Evolutionary conservation across 2,113 vertebrate species (phyloP), one percentile per base, ranked within the genome.

Genomic region (Takifugu flavidus): DNA sequence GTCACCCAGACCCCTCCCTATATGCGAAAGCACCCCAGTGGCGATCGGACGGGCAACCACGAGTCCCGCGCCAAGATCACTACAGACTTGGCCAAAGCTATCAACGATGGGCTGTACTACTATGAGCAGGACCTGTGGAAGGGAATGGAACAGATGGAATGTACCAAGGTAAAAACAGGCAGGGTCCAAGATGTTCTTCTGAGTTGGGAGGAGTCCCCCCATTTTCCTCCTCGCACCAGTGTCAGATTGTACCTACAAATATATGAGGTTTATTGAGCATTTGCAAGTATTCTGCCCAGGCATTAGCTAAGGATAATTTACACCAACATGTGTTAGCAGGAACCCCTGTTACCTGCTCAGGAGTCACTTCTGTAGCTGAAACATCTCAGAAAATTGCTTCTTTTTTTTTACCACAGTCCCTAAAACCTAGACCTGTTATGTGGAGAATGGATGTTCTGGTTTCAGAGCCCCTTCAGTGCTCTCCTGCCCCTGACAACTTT

Each of bases 61-160:
- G 93, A 94, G 3, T 99, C 97, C 2, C 89, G 96, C 15, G 94
- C 96, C 65, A 96, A 94, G 79, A 90, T 99, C 85, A 96, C 94
- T 5, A 84, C 93, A 0, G 96, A 98, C 78, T 88, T 96, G 70
- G 96, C 92, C 73, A 98, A 99, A 70, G 94, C 95, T 58, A 99
- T 99, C 85, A 99, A 99, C 0, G 96, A 99, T 1, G 97, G 96
- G 20, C 94, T 99, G 4, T 98, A 92, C 83, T 99, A 98, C 90
- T 99, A 99, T 0, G 97, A 99, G 29, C 94, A 96, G 86, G 97
- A 98, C 83, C 93, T 99, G 70, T 99, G 97, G 97, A 94, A 42
- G 92, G 84, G 62, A 0, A 77, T 63, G 58, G 86, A 89, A 0
- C 76, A 92, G 25, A 83, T 91, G 0, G 97, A 99, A 72, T 90